Base-by-base conservation (phyloP, 53 echinoderm and acorn worm species). In the Paracentrotus lividus region DNA sequence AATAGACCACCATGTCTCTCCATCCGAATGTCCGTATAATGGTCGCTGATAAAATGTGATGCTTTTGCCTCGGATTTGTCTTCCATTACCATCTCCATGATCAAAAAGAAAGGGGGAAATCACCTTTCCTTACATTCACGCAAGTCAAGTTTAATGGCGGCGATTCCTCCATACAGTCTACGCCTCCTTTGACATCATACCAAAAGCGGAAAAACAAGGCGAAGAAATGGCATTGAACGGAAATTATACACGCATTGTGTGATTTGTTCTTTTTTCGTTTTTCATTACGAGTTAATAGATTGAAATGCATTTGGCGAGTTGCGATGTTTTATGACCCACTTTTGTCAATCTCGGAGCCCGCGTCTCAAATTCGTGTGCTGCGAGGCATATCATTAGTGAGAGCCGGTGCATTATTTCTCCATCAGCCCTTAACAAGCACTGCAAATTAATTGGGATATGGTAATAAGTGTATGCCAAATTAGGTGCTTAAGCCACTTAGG, bases 381-480 rank as follows among this genome's bases (percentile, higher is more conserved):
- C 36, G 86, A 53, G 56, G 86, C 54, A 86, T 86, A 86, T 56
- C 86, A 86, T 56, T 56, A 86, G 86, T 8, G 86, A 56, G 56
- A 54, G 86, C 86, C 56, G 43, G 64, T 89, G 57, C 89, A 89
- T 89, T 89, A 89, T 59, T 89, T 59, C 43, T 89, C 89, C 89
- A 89, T 89, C 89, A 89, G 64, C 64, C 77, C 56, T 64, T 89
- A 89, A 89, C 89, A 89, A 89, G 89, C 89, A 57, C 89, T 61
- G 64, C 64, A 89, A 89, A 89, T 89, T 59, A 89, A 89, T 89
- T 55, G 89, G 61, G 89, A 89, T 89, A 57, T 57, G 64, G 61
- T 89, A 89, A 89, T 89, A 42, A 89, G 86, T 87, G 87, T 65
- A 89, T 40, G 89, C 40, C 89, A 89, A 89, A 89, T 89, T 89